Evolutionary conservation across 2,888 invertebrate genomes (phyloP).

Genomic region (Sarcophaga rosellei): DNA sequence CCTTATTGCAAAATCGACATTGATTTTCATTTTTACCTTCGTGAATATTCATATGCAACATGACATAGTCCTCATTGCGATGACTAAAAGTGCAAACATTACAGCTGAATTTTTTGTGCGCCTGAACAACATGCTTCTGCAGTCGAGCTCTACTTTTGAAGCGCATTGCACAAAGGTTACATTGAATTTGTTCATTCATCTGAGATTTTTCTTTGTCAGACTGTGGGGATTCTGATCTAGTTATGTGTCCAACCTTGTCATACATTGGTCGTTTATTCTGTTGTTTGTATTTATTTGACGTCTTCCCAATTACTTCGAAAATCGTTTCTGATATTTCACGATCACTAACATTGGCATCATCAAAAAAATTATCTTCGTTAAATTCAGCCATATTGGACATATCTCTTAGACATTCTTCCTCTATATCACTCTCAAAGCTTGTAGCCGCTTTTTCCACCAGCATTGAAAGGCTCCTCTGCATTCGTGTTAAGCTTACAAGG

Average conservation of each 20-base stretch:
- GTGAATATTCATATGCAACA: conserved; percentile 77
- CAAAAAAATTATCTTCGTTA: conserved; percentile 68
- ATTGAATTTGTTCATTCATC: conserved; percentile 60
- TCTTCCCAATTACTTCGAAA: conserved; percentile 61
- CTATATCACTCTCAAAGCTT: conserved; percentile 69
- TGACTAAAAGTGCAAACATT: conserved; percentile 69
- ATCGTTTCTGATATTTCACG: conserved; percentile 70
- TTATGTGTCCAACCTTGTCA: neutral
- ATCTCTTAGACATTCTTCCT: conserved; percentile 68
- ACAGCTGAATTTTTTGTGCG: conserved; percentile 71
- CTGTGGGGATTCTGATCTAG: neutral
- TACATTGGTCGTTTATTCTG: neutral
- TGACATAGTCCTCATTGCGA: conserved; percentile 77
- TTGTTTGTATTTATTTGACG: neutral
- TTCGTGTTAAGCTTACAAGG: conserved; percentile 63
- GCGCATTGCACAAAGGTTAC: conserved; percentile 70
- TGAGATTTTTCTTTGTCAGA: neutral
- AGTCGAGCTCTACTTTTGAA: conserved; percentile 67
- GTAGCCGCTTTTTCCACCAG: conserved; percentile 69
- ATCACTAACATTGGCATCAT: conserved; percentile 68
- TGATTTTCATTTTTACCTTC: conserved; percentile 78
- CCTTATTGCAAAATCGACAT: conserved; percentile 77
- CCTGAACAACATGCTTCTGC: conserved; percentile 69
- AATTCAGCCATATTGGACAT: conserved; percentile 69
- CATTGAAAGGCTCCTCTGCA: conserved; percentile 68